Percentiles rank a stretch among this genome's conserved stretches.
Conservation (phyloP, 2,113 vertebrate species). For the Capricornis sumatraensis region DNA sequence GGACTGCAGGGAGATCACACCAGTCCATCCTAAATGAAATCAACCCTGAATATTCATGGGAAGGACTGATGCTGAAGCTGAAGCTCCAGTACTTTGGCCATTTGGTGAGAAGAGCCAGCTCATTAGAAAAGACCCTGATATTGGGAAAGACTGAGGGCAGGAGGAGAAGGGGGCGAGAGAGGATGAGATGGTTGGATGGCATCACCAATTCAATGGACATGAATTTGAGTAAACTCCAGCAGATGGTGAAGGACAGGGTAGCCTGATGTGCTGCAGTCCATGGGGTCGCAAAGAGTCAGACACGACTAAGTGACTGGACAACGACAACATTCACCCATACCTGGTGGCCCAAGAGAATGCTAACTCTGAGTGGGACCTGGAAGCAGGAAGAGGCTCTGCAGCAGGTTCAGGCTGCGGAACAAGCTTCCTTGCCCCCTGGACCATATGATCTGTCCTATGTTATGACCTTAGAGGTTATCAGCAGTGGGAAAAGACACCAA, state of each 20-base stretch:
- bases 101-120: background rate
- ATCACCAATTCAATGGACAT: background rate
- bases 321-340: background rate
- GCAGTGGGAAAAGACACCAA: background rate
- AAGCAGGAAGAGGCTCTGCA: no score
- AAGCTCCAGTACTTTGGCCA: background rate
- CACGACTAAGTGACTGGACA: background rate
- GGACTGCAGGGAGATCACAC: background rate
- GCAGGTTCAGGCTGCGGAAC: no score
- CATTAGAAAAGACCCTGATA: background rate
- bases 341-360: background rate
- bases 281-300: background rate
- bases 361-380: background rate
- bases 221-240: background rate
- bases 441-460: background rate
- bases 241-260: background rate
- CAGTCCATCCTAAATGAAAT: background rate
- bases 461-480: background rate
- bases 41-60: background rate
- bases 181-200: background rate
- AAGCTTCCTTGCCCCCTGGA: background rate
- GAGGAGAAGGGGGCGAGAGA: background rate
- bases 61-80: background rate
- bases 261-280: background rate
- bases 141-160: background rate